phyloP scores from a whole-genome alignment of 1,140 invertebrate species.

The Halictus rubicundus region DNA sequence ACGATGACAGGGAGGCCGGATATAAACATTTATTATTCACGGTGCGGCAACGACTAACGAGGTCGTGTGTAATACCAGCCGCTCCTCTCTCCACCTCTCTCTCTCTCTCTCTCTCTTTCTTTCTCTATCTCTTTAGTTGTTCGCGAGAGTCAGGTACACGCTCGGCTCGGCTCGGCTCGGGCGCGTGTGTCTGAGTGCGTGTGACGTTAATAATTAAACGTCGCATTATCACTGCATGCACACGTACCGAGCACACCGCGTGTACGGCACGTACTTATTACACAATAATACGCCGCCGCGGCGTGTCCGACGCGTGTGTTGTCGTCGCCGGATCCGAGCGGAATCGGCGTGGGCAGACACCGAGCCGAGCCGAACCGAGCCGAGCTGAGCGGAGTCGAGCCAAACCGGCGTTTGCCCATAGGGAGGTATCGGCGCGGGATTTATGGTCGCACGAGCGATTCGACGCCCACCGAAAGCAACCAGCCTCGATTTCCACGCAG shows the following conservation, averaged over 20 bases:
- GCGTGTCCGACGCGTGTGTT: too few relatives aligned
- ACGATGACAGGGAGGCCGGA: slow-evolving; percentile 57
- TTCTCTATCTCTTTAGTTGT: slow-evolving; percentile 16
- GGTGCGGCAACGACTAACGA: slow-evolving; percentile 66
- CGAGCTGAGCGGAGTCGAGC: neutral
- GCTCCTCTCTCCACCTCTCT: slow-evolving; percentile 23
- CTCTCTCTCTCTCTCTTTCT: slow-evolving; percentile 34
- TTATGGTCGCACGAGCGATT: slow-evolving; percentile 33
- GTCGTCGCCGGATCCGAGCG: too few relatives aligned
- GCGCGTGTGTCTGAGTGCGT: slow-evolving; percentile 32
- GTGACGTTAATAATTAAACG: slow-evolving; percentile 71
- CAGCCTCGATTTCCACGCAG: slow-evolving; percentile 12
- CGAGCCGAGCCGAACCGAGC: neutral
- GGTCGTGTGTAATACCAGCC: slow-evolving; percentile 65
- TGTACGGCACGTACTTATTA: slow-evolving; percentile 49
- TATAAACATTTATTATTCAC: slow-evolving; percentile 74
- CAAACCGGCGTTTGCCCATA: slow-evolving; percentile 4
- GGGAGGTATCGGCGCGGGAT: slow-evolving; percentile 31
- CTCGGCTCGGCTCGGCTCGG: neutral
- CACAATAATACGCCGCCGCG: slow-evolving; percentile 41
- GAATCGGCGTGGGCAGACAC: slow-evolving; percentile 9
- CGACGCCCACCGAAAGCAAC: slow-evolving; percentile 24
- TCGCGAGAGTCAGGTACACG: slow-evolving; percentile 8
- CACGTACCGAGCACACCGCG: slow-evolving; percentile 31
- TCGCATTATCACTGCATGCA: slow-evolving; percentile 52